Percentiles rank a stretch among this genome's conserved stretches.
These are phyloP conservation scores for Cryptomyrus ogoouensis DNA, from an alignment of 2,113 vertebrate species.

Conservation along the genomic window DNA sequence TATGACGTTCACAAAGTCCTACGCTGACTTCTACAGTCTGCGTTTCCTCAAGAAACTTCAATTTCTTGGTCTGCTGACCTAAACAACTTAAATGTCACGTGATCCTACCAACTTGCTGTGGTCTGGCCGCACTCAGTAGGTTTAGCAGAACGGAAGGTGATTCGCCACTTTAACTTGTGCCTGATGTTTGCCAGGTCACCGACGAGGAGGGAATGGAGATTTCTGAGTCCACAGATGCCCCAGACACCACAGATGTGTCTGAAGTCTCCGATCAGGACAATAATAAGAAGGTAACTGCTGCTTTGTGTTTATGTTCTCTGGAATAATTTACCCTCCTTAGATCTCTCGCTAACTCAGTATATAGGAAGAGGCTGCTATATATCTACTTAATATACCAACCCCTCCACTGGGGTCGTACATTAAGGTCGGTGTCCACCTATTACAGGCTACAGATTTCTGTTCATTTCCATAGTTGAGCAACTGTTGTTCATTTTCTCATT, in stretches of 20 bases:
- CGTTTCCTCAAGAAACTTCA: background rate
- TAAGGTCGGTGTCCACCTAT: background rate
- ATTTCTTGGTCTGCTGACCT: background rate
- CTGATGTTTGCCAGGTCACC: conserved; percentile 62
- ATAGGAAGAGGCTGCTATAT: background rate
- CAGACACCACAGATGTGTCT: conserved; percentile 63
- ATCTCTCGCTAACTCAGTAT: background rate
- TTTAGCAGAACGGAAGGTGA: background rate
- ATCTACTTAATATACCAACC: no score
- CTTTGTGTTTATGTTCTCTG: background rate
- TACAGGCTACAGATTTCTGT: background rate
- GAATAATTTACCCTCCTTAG: background rate
- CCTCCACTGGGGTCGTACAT: no score
- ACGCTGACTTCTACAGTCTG: background rate
- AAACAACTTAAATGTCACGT: no score
- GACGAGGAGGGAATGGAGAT: conserved; percentile 70
- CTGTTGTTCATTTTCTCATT: background rate
- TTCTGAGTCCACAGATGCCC: conserved; percentile 58
- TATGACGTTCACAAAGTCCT: background rate
- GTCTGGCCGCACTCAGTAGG: background rate
- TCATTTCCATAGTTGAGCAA: background rate
- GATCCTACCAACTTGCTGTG: background rate
- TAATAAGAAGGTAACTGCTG: conserved; percentile 60
- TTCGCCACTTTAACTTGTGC: background rate
- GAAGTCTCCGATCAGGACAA: conserved; percentile 82